Evolutionary conservation across 2,888 invertebrate genomes (phyloP).

Genomic region (Platycnemis pennipes): DNA sequence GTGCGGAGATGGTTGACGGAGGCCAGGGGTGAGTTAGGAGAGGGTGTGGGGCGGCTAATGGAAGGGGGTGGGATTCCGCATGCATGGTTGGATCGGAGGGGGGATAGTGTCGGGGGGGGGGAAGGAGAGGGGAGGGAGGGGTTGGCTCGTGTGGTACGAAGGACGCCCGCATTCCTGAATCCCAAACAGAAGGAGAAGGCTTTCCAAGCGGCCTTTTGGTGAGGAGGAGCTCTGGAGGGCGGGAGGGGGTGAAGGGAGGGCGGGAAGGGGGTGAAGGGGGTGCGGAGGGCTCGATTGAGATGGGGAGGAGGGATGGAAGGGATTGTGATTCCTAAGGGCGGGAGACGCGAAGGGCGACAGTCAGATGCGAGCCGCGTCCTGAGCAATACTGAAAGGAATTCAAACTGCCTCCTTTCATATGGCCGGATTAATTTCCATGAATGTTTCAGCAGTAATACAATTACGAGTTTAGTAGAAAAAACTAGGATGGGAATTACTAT

Average conservation of each 20-base stretch:
- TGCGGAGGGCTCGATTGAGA: neutral
- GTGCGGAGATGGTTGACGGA: too few relatives aligned
- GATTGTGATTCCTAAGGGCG: neutral
- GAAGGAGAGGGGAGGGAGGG: neutral
- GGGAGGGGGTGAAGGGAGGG: neutral
- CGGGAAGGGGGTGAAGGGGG: neutral
- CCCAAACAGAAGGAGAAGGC: conserved; percentile 37
- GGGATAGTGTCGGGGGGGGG: neutral
- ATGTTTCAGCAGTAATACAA: too few relatives aligned
- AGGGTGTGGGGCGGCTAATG: neutral
- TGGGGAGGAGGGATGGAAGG: neutral
- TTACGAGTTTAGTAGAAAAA: too few relatives aligned
- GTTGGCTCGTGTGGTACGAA: conserved; percentile 55
- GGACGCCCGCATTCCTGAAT: conserved; percentile 65
- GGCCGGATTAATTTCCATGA: too few relatives aligned
- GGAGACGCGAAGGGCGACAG: neutral
- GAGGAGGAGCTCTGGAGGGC: neutral
- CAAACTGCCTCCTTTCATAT: too few relatives aligned
- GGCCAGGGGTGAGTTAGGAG: too few relatives aligned
- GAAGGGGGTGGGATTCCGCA: neutral
- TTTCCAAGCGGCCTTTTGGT: conserved; percentile 41
- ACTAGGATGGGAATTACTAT: too few relatives aligned
- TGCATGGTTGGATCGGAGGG: neutral
- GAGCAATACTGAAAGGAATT: too few relatives aligned
- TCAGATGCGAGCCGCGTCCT: neutral